A percentile compares a stretch with the other conserved stretches of the same genome.
phyloP scores from a whole-genome alignment of 2,113 vertebrate genomes.

The Xiphorhynchus elegans region DNA sequence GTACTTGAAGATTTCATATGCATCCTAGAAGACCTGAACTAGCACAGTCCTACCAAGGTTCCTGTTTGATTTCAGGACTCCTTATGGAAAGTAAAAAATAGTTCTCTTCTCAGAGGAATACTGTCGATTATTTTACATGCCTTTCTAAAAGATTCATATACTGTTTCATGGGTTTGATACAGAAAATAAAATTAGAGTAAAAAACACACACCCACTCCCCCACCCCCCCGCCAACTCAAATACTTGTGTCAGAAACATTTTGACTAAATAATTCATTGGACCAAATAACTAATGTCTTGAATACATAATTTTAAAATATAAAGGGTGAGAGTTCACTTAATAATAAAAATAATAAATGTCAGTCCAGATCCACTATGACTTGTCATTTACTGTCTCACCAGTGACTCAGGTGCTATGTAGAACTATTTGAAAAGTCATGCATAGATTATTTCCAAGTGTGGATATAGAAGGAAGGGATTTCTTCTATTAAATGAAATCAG shows the following conservation, averaged over 20 bases:
- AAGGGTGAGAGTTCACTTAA: neutral
- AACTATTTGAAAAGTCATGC: neutral
- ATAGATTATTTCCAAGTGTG: neutral
- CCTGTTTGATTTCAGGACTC: neutral
- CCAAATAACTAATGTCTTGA: neutral
- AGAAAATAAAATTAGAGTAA: neutral
- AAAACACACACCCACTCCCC: neutral
- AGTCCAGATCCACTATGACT: neutral
- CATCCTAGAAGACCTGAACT: neutral
- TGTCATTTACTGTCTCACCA: neutral
- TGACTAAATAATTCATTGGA: neutral
- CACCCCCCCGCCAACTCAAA: neutral
- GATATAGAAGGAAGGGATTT: neutral
- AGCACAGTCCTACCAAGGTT: neutral
- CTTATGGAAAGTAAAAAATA: neutral
- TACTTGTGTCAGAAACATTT: neutral
- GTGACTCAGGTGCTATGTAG: neutral
- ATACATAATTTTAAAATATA: neutral
- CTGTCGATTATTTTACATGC: neutral
- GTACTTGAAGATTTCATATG: neutral
- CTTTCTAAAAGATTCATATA: neutral
- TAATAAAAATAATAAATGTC: neutral
- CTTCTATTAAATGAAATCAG: neutral
- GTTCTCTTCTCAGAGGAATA: neutral
- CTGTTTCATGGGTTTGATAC: neutral